phyloP scores from a whole-genome alignment of 2,113 vertebrate genomes.

The Mesitornis unicolor region DNA sequence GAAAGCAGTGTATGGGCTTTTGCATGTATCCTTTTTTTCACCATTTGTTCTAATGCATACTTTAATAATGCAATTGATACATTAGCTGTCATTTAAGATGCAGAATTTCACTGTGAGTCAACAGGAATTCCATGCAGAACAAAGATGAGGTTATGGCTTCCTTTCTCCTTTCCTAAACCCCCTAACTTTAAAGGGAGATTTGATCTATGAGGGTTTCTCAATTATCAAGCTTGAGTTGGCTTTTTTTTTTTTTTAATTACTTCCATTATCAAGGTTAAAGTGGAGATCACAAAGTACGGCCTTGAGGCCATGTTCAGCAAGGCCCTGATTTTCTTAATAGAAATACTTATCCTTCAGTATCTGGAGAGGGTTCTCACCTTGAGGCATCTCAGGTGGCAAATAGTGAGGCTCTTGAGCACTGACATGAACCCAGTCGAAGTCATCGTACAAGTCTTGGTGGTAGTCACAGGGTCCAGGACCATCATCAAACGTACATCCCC shows the following conservation, averaged over 20 bases:
- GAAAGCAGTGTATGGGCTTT: neutral
- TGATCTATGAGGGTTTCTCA: neutral
- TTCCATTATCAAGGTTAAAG: neutral
- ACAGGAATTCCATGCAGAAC: neutral
- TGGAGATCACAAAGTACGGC: neutral
- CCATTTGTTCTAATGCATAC: neutral
- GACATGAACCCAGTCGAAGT: slow-evolving; percentile 96
- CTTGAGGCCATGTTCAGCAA: neutral
- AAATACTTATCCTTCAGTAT: neutral
- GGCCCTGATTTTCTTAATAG: accelerated
- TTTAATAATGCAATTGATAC: slow-evolving; percentile 23
- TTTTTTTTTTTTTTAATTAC: neutral
- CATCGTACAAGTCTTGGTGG: slow-evolving; percentile 93
- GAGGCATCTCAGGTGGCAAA: slow-evolving; percentile 89
- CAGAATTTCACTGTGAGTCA: neutral
- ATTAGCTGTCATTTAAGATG: neutral
- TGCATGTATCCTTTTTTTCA: neutral
- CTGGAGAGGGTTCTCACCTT: slow-evolving; percentile 77
- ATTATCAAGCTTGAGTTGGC: neutral
- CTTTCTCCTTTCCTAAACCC: neutral
- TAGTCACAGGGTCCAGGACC: slow-evolving; percentile 93
- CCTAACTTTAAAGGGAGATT: neutral
- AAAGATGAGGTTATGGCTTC: neutral
- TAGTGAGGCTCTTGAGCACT: slow-evolving; percentile 92
- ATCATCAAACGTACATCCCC: slow-evolving; percentile 92